phyloP scores from a whole-genome alignment of 1,140 invertebrate species.

The Brachionus asplanchnoidis region DNA sequence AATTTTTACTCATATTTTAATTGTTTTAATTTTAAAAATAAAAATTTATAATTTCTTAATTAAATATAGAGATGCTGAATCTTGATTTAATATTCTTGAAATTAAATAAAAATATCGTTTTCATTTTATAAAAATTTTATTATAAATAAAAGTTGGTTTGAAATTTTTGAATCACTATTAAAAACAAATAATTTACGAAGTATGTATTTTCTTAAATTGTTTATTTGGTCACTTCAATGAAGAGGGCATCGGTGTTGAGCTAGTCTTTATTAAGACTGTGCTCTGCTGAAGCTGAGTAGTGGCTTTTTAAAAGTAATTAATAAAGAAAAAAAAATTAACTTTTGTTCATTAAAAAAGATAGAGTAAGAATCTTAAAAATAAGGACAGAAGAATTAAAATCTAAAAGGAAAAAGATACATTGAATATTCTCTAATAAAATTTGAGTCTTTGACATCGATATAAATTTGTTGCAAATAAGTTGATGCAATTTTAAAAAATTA shows the following conservation, averaged over 20 bases:
- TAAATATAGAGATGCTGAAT: no score
- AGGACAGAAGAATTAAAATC: no score
- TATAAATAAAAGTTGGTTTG: not conserved
- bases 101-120: not conserved
- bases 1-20: not conserved
- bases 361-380: no score
- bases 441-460: no score
- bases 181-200: not conserved
- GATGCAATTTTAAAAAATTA: no score
- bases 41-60: not conserved
- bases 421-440: no score
- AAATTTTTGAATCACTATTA: not conserved
- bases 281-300: not conserved
- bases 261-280: not conserved
- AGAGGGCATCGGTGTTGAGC: not conserved
- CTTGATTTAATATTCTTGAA: not conserved
- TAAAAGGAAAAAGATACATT: no score
- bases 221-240: not conserved
- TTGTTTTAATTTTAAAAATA: not conserved
- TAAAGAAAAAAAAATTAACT: slow-evolving; percentile 60
- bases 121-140: not conserved
- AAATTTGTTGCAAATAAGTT: no score
- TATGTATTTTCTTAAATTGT: not conserved
- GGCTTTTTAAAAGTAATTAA: not conserved
- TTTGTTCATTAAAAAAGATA: slow-evolving; percentile 47